Evolutionary conservation across 2,797 vertebrate genomes (phyloP).

Genomic region (Mormyrus hasselquistii): DNA sequence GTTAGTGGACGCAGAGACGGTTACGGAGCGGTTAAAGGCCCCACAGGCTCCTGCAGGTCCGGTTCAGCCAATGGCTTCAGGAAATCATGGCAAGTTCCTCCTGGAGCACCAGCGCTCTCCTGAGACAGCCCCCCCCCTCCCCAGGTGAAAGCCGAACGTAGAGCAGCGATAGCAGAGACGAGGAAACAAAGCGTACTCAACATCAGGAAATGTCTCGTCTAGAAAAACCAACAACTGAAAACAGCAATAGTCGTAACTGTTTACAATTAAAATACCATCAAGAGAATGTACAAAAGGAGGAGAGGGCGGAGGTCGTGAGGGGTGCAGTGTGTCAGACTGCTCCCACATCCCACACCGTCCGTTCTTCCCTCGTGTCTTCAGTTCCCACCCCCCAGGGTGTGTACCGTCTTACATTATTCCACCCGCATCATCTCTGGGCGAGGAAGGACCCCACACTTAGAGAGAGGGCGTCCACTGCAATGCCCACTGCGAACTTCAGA

Average conservation of each 20-base stretch:
- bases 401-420: constrained; percentile 18
- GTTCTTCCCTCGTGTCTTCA: constrained; percentile 26
- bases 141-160: constrained; percentile 53
- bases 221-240: constrained; percentile 42
- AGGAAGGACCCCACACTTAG: constrained; percentile 23
- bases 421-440: constrained; percentile 31
- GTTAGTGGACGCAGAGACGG: background rate
- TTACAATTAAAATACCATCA: constrained; percentile 33
- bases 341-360: constrained; percentile 31
- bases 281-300: constrained; percentile 18
- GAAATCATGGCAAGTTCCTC: background rate
- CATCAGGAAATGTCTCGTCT: constrained; percentile 70
- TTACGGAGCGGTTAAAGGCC: background rate
- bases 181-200: constrained; percentile 59
- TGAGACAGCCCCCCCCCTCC: background rate
- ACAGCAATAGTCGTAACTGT: constrained; percentile 42
- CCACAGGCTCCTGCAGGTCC: background rate
- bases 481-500: constrained; percentile 20
- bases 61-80: background rate
- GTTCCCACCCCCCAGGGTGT: background rate
- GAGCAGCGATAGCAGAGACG: constrained; percentile 52
- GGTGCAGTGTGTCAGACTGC: constrained; percentile 37
- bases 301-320: constrained; percentile 29
- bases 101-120: background rate
- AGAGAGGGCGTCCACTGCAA: constrained; percentile 15